Evolutionary conservation across 2,888 invertebrate species (phyloP).

Genomic region (Cheiracanthium punctorium): DNA sequence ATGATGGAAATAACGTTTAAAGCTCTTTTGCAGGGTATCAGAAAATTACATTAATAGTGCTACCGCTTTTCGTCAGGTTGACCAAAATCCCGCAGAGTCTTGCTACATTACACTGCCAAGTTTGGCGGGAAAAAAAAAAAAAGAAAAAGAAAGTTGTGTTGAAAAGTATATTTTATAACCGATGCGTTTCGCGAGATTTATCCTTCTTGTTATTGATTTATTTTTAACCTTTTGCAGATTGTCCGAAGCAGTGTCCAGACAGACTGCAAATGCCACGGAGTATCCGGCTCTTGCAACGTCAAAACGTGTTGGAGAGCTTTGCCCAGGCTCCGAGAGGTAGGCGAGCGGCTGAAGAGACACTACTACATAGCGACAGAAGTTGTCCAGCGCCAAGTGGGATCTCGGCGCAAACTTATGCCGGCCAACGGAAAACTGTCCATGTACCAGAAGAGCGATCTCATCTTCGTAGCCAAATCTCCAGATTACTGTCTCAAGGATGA

Average conservation of each 20-base stretch:
- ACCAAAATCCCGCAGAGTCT: too few species aligned
- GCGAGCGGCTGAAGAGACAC: conserved; percentile 87
- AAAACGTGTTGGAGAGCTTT: conserved; percentile 99
- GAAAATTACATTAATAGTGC: too few species aligned
- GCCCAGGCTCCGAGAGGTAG: conserved; percentile 91
- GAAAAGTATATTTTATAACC: too few species aligned
- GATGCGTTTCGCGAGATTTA: too few species aligned
- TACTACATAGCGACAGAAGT: conserved; percentile 80
- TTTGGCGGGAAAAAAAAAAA: too few species aligned
- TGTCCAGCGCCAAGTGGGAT: conserved; percentile 60
- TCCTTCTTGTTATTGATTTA: conserved; percentile 8
- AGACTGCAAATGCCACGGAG: conserved; percentile 99
- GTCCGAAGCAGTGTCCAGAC: conserved; percentile 93
- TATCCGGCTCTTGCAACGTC: conserved; percentile 97
- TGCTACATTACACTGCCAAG: too few species aligned
- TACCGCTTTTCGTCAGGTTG: too few species aligned
- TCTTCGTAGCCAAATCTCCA: conserved; percentile 87
- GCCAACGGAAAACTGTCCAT: conserved; percentile 75
- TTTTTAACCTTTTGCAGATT: conserved; percentile 82
- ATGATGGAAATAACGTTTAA: too few species aligned
- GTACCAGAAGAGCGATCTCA: conserved; percentile 78
- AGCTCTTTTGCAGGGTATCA: too few species aligned
- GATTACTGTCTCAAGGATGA: conserved; percentile 88
- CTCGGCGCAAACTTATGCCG: conserved; percentile 76
- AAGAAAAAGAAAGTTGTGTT: too few species aligned